Percentiles rank a stretch among this genome's conserved stretches.
These are phyloP conservation scores for Acropternis orthonyx DNA, from an alignment of 2,797 vertebrate genomes.

Conservation along the genomic window DNA sequence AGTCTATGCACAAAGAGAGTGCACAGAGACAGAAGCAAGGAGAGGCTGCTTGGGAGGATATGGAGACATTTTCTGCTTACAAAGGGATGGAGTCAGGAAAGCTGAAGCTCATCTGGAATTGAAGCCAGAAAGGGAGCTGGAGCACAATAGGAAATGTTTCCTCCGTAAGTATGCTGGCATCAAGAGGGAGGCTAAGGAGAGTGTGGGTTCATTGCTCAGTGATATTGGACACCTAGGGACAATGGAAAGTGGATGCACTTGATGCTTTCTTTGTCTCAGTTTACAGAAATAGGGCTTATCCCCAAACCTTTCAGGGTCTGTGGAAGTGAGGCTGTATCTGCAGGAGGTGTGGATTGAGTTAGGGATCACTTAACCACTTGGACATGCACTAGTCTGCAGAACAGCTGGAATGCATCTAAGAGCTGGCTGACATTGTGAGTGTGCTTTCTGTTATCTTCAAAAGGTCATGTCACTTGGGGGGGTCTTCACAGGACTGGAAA, in stretches of 20 bases:
- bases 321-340: background rate
- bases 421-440: background rate
- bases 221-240: background rate
- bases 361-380: background rate
- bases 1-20: background rate
- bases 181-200: background rate
- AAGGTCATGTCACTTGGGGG: background rate
- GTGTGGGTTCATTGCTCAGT: background rate
- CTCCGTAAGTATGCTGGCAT: fast-evolving
- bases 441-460: background rate
- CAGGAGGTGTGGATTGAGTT: background rate
- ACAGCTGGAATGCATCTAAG: background rate
- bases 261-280: background rate
- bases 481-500: background rate
- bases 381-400: background rate
- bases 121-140: background rate
- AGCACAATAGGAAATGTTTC: background rate
- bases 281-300: background rate
- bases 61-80: background rate
- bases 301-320: background rate
- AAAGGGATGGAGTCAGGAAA: background rate
- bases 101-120: background rate
- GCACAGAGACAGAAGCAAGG: background rate
- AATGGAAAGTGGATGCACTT: background rate
- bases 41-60: background rate